These are phyloP conservation scores for Macquaria ambigua DNA, from an alignment of 2,113 vertebrate genomes.

Conservation along the genomic window DNA sequence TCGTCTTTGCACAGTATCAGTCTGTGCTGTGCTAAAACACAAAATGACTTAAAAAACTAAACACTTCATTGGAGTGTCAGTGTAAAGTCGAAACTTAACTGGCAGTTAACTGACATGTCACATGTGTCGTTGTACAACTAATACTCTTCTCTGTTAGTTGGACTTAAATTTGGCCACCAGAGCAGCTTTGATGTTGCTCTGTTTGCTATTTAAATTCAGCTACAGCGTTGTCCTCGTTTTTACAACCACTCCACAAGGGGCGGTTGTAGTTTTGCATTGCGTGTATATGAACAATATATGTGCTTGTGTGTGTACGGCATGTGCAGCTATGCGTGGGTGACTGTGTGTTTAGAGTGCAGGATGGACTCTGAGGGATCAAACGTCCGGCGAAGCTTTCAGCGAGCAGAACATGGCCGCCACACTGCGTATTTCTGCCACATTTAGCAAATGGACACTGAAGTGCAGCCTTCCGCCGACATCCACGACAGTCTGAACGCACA, in stretches of 20 bases:
- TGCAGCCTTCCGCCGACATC: constrained; percentile 52
- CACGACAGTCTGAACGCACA: constrained; percentile 35
- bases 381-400: constrained; percentile 70
- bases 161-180: neutral
- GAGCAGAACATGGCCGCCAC: constrained; percentile 70
- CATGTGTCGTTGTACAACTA: no score
- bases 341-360: constrained; percentile 40
- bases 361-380: constrained; percentile 60
- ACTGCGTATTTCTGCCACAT: constrained; percentile 79
- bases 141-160: neutral
- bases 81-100: neutral
- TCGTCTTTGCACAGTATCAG: no score
- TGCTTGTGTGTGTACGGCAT: constrained; percentile 1
- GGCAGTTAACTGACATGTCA: neutral
- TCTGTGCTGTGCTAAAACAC: no score
- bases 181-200: neutral
- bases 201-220: neutral
- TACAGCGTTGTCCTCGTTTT: neutral
- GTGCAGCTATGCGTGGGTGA: constrained; percentile 8
- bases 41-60: neutral
- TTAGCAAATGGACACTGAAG: constrained; percentile 83
- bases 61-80: no score
- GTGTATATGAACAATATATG: neutral
- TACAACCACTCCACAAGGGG: neutral
- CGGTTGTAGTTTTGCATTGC: neutral